Conservation (phyloP, 1,140 invertebrate species). For the Leptonema lineaticorne region DNA sequence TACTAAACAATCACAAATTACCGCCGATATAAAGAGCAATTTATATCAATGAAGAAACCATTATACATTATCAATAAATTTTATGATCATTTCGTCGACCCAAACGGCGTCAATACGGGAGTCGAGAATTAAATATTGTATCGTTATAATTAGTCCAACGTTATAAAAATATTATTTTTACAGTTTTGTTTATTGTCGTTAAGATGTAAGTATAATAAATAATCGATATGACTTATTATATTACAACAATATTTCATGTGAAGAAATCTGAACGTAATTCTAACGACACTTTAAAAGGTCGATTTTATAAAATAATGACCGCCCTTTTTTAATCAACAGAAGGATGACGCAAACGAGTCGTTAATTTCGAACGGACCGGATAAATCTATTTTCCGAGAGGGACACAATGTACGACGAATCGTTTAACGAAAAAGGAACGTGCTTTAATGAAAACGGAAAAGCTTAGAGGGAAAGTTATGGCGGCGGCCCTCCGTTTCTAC, state of each 20-base stretch:
- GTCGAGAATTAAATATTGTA: background rate
- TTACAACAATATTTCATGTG: too few relatives aligned
- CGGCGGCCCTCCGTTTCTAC: conserved; percentile 4
- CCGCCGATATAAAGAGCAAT: conserved; percentile 7
- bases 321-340: background rate
- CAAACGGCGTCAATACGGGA: background rate
- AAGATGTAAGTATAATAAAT: too few relatives aligned
- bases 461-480: conserved; percentile 27
- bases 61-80: conserved; percentile 16
- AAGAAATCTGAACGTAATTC: too few relatives aligned
- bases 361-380: background rate
- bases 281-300: too few relatives aligned
- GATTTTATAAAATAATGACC: too few relatives aligned
- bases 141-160: background rate
- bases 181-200: too few relatives aligned
- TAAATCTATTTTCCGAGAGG: background rate
- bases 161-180: conserved; percentile 4
- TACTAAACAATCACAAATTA: conserved; percentile 18
- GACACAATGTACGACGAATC: background rate
- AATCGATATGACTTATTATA: too few relatives aligned
- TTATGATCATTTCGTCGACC: conserved; percentile 1
- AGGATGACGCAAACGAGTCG: background rate
- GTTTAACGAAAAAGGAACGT: conserved; percentile 9
- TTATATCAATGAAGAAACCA: conserved; percentile 24
- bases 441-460: conserved; percentile 15